Percentiles rank a stretch among this genome's conserved stretches.
phyloP scores from a whole-genome alignment of 1,140 invertebrate species.

The Drosophila lacteicornis region DNA sequence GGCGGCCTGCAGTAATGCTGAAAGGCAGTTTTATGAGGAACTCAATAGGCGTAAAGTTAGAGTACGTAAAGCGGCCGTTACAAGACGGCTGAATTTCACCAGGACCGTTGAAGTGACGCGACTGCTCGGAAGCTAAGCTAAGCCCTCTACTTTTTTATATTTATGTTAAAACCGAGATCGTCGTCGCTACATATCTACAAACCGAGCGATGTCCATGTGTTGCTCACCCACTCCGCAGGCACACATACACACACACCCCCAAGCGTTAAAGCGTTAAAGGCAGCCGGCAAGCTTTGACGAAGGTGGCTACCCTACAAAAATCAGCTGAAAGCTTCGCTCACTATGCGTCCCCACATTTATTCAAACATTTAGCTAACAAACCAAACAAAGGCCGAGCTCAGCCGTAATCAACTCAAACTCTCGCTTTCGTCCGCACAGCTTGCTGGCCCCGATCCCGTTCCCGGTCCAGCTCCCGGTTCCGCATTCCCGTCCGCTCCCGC shows the following conservation, averaged over 20 bases:
- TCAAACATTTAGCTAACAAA: slow-evolving; percentile 22
- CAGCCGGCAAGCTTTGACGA: slow-evolving; percentile 27
- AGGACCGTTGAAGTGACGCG: not conserved
- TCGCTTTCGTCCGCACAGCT: slow-evolving; percentile 25
- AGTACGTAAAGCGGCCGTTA: slow-evolving; percentile 10
- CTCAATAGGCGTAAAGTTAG: not conserved
- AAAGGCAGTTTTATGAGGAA: slow-evolving; percentile 43
- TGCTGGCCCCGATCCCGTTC: not conserved
- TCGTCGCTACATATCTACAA: slow-evolving; percentile 3
- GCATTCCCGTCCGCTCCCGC: not conserved
- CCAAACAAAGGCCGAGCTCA: slow-evolving; percentile 30
- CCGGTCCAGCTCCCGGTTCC: not conserved
- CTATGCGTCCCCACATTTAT: slow-evolving; percentile 25
- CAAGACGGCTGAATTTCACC: slow-evolving; percentile 4
- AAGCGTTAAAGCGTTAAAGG: not conserved
- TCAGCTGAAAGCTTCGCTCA: slow-evolving; percentile 48
- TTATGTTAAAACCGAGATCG: not conserved
- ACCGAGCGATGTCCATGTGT: slow-evolving; percentile 8
- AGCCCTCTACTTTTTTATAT: slow-evolving; percentile 1
- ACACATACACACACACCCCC: slow-evolving; percentile 5
- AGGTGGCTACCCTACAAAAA: slow-evolving; percentile 53
- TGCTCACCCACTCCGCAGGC: not conserved
- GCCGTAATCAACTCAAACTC: slow-evolving; percentile 13
- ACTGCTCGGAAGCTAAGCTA: not conserved
- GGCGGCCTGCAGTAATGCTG: slow-evolving; percentile 40